Evolutionary conservation across 1,140 invertebrate genomes (phyloP).

Genomic region (Anoplolepis gracilipes): DNA sequence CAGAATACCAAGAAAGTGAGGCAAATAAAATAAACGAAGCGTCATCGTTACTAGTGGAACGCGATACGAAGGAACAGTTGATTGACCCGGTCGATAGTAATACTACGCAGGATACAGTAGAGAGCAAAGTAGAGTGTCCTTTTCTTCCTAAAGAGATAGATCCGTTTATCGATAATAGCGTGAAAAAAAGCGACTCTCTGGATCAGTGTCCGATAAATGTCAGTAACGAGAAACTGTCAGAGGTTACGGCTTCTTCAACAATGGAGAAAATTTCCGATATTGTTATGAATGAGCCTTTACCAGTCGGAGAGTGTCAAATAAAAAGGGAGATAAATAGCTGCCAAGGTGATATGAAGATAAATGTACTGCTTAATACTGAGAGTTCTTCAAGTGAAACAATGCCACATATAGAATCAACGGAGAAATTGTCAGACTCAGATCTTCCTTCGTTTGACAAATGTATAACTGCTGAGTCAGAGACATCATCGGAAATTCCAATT

Average conservation of each 20-base stretch:
- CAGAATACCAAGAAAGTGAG: neutral
- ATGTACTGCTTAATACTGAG: neutral
- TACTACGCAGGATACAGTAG: neutral
- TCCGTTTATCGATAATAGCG: neutral
- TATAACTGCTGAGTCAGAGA: neutral
- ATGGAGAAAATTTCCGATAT: neutral
- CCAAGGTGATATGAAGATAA: conserved; percentile 32
- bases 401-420: neutral
- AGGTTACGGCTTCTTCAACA: neutral
- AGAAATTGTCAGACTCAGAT: conserved; percentile 22
- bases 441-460: neutral
- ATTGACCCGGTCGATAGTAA: neutral
- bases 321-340: conserved; percentile 48
- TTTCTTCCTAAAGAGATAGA: neutral
- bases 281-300: conserved; percentile 27
- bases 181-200: neutral
- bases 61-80: neutral
- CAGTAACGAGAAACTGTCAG: neutral
- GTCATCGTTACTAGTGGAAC: neutral
- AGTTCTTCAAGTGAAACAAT: neutral
- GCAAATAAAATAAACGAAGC: neutral
- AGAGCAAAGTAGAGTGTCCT: neutral
- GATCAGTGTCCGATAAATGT: too few species aligned
- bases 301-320: conserved; percentile 31
- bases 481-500: neutral